phyloP scores from a whole-genome alignment of 1,140 invertebrate genomes.

The Colletes latitarsis region DNA sequence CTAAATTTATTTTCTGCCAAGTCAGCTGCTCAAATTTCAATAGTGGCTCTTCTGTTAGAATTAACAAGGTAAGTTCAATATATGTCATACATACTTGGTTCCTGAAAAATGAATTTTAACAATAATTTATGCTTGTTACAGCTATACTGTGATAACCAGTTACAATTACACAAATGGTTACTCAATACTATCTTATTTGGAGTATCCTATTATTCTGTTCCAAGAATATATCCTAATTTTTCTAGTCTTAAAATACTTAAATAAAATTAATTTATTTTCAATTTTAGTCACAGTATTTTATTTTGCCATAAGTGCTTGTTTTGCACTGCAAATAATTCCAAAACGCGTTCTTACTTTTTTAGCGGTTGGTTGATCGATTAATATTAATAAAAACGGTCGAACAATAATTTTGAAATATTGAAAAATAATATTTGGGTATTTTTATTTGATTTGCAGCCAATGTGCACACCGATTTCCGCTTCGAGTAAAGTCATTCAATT shows the following conservation, averaged over 20 bases:
- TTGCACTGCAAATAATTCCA: constrained; percentile 82
- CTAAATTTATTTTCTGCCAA: constrained; percentile 82
- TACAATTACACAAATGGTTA: constrained; percentile 88
- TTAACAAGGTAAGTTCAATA: constrained; percentile 82
- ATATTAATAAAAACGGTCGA: too few species aligned
- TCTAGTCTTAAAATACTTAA: constrained; percentile 84
- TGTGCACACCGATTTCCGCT: constrained; percentile 86
- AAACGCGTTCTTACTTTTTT: constrained; percentile 82
- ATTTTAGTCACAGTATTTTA: constrained; percentile 79
- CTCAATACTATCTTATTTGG: constrained; percentile 86
- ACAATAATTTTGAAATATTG: background rate
- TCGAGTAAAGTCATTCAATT: constrained; percentile 87
- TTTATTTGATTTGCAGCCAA: constrained; percentile 81
- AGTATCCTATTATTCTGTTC: constrained; percentile 87
- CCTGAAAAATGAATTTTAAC: background rate
- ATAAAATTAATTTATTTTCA: constrained; percentile 78
- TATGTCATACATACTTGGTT: background rate
- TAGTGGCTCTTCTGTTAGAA: constrained; percentile 85
- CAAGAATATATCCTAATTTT: constrained; percentile 87
- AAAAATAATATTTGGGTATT: background rate
- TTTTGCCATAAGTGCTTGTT: constrained; percentile 76
- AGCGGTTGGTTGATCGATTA: constrained; percentile 82
- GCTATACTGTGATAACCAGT: constrained; percentile 86
- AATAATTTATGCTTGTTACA: constrained; percentile 77
- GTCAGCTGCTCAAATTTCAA: constrained; percentile 84